Evolutionary conservation across 2,888 invertebrate genomes (phyloP).

Genomic region (Punctoribates punctum): DNA sequence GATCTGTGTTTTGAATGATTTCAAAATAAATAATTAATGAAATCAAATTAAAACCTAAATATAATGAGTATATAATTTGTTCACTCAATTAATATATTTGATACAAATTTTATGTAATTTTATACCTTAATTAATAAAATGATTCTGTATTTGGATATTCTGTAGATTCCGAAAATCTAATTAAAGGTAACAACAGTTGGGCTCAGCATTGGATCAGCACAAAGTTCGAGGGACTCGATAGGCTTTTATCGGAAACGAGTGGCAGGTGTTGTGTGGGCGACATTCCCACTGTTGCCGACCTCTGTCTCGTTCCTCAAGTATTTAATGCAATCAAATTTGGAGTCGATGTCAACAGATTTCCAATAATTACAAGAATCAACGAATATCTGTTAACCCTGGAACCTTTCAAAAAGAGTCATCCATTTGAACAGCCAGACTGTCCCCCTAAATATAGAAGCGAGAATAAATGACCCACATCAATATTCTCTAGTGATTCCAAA

Average conservation of each 20-base stretch:
- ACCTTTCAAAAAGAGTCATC: constrained; percentile 85
- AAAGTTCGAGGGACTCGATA: constrained; percentile 81
- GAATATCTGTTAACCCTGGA: constrained; percentile 75
- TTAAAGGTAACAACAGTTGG: constrained; percentile 59
- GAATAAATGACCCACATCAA: no score
- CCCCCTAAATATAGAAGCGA: constrained; percentile 56
- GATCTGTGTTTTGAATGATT: no score
- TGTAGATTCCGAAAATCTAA: no score
- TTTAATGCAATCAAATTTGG: constrained; percentile 48
- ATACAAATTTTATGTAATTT: no score
- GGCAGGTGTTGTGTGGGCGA: constrained; percentile 92
- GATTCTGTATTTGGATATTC: not conserved
- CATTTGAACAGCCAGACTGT: constrained; percentile 88
- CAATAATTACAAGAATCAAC: constrained; percentile 74
- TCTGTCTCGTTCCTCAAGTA: constrained; percentile 84
- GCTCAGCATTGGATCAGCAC: constrained; percentile 85
- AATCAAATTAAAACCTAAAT: no score
- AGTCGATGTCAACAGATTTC: constrained; percentile 48
- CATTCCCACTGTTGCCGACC: constrained; percentile 87
- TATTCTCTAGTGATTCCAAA: no score
- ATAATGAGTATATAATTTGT: no score
- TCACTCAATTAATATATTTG: no score
- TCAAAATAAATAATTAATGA: no score
- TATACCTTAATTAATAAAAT: no score
- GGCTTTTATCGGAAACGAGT: constrained; percentile 72